Conservation (phyloP, 2,113 vertebrate genomes). For the Stigmatopora argus region DNA sequence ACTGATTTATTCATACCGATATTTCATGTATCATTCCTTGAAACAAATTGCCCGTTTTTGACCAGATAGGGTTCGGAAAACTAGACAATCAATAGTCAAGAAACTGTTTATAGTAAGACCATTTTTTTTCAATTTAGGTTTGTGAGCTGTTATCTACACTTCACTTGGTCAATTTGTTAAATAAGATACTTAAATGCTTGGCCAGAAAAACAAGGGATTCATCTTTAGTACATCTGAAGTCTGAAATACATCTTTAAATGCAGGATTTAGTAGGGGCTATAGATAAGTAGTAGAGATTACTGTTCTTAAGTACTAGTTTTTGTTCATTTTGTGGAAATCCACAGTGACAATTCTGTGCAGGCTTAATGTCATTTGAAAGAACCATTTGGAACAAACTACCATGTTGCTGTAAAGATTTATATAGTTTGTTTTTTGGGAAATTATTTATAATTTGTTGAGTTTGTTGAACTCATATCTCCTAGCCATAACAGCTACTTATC, state of each 20-base stretch:
- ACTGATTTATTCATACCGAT: not conserved
- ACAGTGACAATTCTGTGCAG: not conserved
- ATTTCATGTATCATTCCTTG: not conserved
- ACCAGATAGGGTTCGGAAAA: slow-evolving; percentile 31
- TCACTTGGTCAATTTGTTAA: slow-evolving; percentile 9
- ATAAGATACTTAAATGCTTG: not conserved
- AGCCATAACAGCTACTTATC: not conserved
- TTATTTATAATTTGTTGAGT: no score
- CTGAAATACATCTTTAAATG: not conserved
- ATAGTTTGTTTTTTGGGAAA: no score
- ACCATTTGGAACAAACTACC: no score
- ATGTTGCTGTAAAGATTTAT: no score
- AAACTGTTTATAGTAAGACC: no score
- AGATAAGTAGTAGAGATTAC: not conserved
- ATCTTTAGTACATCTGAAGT: slow-evolving; percentile 1
- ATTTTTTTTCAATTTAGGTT: slow-evolving; percentile 13
- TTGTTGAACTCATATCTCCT: no score
- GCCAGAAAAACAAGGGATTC: not conserved
- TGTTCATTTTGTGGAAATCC: not conserved
- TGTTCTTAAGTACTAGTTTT: not conserved
- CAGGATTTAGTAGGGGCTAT: not conserved
- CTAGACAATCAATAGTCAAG: not conserved
- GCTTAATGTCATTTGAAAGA: no score
- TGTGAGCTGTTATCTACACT: slow-evolving; percentile 7
- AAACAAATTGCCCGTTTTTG: slow-evolving; percentile 12